Evolutionary conservation across 2,113 vertebrate species (phyloP), one percentile per base, ranked within the genome.

Genomic region (Scomber colias): DNA sequence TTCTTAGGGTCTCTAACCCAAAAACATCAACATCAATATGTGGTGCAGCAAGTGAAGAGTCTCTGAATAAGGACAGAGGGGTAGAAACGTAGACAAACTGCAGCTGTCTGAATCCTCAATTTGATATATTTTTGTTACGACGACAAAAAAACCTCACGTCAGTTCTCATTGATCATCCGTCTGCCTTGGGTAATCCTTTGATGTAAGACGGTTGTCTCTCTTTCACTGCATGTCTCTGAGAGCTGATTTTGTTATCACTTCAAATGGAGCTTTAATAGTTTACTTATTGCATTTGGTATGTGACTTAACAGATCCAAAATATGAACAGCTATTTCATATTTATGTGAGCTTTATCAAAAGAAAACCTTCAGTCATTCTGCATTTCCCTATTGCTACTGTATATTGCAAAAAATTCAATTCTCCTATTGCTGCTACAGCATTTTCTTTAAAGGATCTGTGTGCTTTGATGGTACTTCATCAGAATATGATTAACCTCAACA

Each of bases 401-500:
- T 21, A 16, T 3, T 35, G 48, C 31, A 49, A 67, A 12, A 12
- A 13, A 0, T 71, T 74, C 45, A 45, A 0, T 53, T 66, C 27
- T 48, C n/a, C 30, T 27, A 3, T 27, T 61, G 11, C 21, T 70
- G 31, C 59, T 27, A 19, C 70, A 71, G 56, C 57, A 49, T 65
- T 65, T 75, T 71, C 1, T 50, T 9, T 55, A 73, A 65, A 8
- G 45, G 65, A 19, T 57, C 73, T 24, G 21, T 27, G 59, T 48
- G 53, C 53, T 65, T 64, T 75, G 77, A 85, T 50, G 71, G 40
- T 78, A 60, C 44, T 70, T 61, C 48, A 59, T 81, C 35, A 60
- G 73, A 82, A 71, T 69, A 48, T 78, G 77, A 84, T 89, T 79
- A 69, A 70, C 61, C 61, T 51, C 71, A 53, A 35, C 67, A 19